Conservation (phyloP, 2,888 invertebrate genomes). For the Coecobrya sp. region DNA sequence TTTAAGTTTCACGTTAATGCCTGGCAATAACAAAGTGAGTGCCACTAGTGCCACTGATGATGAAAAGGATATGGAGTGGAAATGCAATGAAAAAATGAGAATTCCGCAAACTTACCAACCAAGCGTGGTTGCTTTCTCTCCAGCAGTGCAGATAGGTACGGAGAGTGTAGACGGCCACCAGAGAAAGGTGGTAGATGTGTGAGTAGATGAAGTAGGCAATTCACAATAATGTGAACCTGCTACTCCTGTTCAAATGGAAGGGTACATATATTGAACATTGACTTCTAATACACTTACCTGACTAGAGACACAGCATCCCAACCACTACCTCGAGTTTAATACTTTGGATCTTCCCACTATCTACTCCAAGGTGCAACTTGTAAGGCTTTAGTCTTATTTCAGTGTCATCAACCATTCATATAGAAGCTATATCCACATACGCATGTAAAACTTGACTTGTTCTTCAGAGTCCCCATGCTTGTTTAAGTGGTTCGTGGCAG, state of each 20-base stretch:
- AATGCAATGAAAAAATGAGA: constrained; percentile 54
- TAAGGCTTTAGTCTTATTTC: background rate
- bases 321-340: background rate
- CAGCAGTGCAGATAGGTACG: background rate
- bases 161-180: background rate
- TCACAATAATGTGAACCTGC: constrained; percentile 39
- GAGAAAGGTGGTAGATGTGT: background rate
- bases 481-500: background rate
- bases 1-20: constrained; percentile 18
- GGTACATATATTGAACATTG: constrained; percentile 31
- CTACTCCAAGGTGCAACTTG: background rate
- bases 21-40: constrained; percentile 49
- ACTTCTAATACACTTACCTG: constrained; percentile 39
- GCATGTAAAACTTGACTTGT: constrained; percentile 38
- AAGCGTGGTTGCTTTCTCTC: constrained; percentile 8
- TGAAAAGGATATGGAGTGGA: constrained; percentile 70
- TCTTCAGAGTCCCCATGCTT: constrained; percentile 32
- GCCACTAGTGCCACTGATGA: constrained; percentile 62
- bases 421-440: constrained; percentile 1
- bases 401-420: background rate
- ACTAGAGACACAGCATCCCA: constrained; percentile 6
- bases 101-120: background rate
- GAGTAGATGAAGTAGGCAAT: constrained; percentile 52
- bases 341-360: background rate
- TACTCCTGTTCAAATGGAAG: constrained; percentile 23